phyloP scores from a whole-genome alignment of 2,888 invertebrate species.

The Griposia aprilina region DNA sequence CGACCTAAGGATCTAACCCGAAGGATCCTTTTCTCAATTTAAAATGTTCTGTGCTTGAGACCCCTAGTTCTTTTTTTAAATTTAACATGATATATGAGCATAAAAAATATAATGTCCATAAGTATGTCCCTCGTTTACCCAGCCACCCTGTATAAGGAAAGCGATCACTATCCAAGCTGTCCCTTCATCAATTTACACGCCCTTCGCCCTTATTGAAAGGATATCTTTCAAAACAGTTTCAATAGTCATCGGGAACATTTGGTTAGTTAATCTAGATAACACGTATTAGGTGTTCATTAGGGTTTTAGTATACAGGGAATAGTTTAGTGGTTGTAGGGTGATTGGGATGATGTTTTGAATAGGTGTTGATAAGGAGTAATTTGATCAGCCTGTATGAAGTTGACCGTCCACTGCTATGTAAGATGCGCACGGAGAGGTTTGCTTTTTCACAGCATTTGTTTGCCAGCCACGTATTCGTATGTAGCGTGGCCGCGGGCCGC shows the following conservation, averaged over 20 bases:
- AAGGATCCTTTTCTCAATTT: too few relatives aligned
- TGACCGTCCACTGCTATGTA: too few relatives aligned
- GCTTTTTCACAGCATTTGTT: background rate
- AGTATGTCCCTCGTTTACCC: too few relatives aligned
- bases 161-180: constrained; percentile 42
- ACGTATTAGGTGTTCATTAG: constrained; percentile 42
- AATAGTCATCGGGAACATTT: constrained; percentile 37
- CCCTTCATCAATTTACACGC: constrained; percentile 61
- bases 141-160: constrained; percentile 4
- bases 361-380: background rate
- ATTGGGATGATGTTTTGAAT: constrained; percentile 3
- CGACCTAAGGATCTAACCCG: too few relatives aligned
- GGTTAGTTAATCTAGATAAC: constrained; percentile 46
- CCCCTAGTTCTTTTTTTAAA: too few relatives aligned
- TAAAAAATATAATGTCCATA: too few relatives aligned
- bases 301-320: constrained; percentile 21
- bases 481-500: background rate
- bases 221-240: constrained; percentile 44
- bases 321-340: background rate
- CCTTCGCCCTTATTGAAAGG: constrained; percentile 41
- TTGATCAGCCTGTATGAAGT: background rate
- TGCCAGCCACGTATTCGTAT: background rate
- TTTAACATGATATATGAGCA: too few relatives aligned
- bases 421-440: background rate
- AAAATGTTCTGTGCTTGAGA: too few relatives aligned